Conservation (phyloP, 2,113 vertebrate species). For the Apaloderma vittatum region DNA sequence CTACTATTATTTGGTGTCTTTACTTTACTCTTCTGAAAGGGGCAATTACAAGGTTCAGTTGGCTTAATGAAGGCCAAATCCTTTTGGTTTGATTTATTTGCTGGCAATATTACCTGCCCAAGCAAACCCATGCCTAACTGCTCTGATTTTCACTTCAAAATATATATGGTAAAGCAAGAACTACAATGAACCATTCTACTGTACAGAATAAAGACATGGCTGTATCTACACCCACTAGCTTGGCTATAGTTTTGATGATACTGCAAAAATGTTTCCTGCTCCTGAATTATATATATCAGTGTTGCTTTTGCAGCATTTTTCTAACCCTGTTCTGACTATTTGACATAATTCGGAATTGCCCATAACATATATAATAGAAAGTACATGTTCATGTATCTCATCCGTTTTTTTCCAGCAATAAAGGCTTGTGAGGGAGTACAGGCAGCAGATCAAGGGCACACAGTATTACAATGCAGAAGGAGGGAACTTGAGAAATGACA, state of each 20-base stretch:
- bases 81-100: neutral
- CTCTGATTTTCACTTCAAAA: neutral
- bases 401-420: neutral
- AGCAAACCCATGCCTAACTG: neutral
- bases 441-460: slow-evolving; percentile 11
- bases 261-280: neutral
- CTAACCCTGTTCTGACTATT: neutral
- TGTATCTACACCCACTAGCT: neutral
- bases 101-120: neutral
- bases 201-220: neutral
- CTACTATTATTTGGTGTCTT: neutral
- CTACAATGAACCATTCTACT: neutral
- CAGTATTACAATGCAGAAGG: neutral
- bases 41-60: slow-evolving; percentile 28
- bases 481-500: slow-evolving; percentile 11
- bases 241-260: slow-evolving; percentile 3
- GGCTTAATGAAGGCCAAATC: neutral
- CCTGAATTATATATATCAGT: neutral
- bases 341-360: neutral
- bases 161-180: neutral
- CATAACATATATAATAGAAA: neutral
- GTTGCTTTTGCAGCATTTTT: slow-evolving; percentile 8
- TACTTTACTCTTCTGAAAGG: slow-evolving; percentile 10
- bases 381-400: neutral
- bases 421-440: neutral